Evolutionary conservation across 2,888 invertebrate genomes (phyloP).

Genomic region (Monoplex corrugatus): DNA sequence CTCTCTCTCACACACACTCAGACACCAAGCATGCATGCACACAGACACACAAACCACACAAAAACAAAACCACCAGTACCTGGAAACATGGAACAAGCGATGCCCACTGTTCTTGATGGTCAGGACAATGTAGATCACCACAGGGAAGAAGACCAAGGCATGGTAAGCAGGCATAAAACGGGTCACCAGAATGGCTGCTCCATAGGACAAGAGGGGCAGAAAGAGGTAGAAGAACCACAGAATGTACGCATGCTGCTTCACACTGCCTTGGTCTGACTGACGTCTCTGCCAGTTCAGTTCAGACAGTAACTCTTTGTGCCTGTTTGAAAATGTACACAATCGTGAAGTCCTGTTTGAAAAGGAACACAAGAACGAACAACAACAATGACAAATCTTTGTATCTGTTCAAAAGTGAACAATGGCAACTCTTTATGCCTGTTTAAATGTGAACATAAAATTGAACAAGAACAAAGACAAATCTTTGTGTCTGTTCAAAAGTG

Average conservation of each 20-base stretch:
- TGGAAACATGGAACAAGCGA: constrained; percentile 73
- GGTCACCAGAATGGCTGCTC: constrained; percentile 58
- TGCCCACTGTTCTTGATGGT: constrained; percentile 63
- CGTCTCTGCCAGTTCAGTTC: constrained; percentile 61
- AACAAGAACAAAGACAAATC: no score
- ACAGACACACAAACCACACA: no score
- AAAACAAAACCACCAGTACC: constrained; percentile 61
- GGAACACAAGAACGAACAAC: no score
- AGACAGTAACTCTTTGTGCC: constrained; percentile 65
- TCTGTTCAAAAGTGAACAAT: no score
- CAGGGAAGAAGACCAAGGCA: constrained; percentile 63
- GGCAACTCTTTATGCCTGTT: no score
- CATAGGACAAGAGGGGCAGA: constrained; percentile 67
- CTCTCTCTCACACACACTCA: neutral
- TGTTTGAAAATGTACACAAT: no score
- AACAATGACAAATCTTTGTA: no score
- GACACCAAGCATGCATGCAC: no score
- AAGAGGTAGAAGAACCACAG: constrained; percentile 73
- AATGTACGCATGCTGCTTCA: constrained; percentile 50
- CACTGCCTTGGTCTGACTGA: constrained; percentile 54
- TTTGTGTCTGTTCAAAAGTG: no score
- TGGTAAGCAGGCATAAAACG: constrained; percentile 62
- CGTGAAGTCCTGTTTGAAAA: no score
- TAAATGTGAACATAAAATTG: no score
- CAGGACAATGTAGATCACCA: constrained; percentile 59